phyloP scores from a whole-genome alignment of 2,888 invertebrate species.

The Mesorhabditis belari region DNA sequence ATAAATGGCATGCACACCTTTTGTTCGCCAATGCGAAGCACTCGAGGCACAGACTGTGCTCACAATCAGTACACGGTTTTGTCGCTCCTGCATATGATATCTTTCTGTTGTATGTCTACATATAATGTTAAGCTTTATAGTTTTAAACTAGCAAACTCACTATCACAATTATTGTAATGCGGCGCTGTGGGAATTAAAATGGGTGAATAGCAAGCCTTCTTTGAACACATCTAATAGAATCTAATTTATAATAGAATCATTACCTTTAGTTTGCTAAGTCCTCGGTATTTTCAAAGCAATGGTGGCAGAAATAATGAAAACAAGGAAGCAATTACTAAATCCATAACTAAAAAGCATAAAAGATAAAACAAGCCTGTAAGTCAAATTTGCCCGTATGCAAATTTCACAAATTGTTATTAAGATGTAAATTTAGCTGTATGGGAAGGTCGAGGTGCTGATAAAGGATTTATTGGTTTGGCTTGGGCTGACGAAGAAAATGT shows the following conservation, averaged over 20 bases:
- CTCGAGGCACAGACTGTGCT: background rate
- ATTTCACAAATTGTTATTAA: too few species aligned
- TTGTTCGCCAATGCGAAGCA: background rate
- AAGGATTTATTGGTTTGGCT: background rate
- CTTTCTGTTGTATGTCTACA: background rate
- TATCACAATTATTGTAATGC: background rate
- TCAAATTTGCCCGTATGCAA: too few species aligned
- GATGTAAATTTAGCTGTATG: background rate
- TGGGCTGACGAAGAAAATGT: background rate
- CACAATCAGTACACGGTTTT: background rate
- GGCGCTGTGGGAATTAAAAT: background rate
- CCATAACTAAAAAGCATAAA: too few species aligned
- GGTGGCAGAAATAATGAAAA: background rate
- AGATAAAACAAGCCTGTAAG: too few species aligned
- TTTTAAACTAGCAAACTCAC: background rate
- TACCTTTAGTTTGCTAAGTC: background rate
- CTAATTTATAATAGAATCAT: background rate
- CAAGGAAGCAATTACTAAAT: background rate
- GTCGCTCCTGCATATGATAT: background rate
- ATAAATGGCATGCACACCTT: too few species aligned
- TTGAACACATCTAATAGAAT: background rate
- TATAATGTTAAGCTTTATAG: background rate
- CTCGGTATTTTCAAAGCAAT: background rate
- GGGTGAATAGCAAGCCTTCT: background rate
- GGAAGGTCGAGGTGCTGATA: background rate